A percentile compares a stretch with the other conserved stretches of the same genome.
Conservation (phyloP, 1,140 invertebrate genomes). For the Drosophila varians region DNA sequence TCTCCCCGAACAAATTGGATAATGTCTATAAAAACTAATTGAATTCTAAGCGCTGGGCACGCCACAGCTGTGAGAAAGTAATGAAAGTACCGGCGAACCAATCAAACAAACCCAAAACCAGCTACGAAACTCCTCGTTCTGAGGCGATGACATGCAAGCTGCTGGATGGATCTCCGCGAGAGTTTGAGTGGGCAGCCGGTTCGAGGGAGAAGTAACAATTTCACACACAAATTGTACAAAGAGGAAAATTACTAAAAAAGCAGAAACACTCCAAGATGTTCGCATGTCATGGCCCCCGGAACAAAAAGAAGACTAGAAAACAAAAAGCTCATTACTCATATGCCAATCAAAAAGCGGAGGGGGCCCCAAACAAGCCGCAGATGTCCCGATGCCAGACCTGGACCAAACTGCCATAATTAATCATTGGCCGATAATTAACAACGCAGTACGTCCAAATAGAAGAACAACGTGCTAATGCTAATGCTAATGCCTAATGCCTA, state of each 20-base stretch:
- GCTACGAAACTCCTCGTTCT: constrained; percentile 37
- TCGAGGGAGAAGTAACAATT: constrained; percentile 56
- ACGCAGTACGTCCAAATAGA: constrained; percentile 66
- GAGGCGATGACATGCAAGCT: constrained; percentile 79
- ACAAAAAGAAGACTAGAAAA: constrained; percentile 37
- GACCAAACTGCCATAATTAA: constrained; percentile 69
- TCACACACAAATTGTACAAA: constrained; percentile 60
- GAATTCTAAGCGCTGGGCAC: constrained; percentile 79
- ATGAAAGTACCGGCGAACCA: constrained; percentile 54
- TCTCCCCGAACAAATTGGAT: constrained; percentile 66
- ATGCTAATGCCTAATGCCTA: constrained; percentile 61
- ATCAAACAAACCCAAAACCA: constrained; percentile 36
- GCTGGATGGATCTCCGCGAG: constrained; percentile 34
- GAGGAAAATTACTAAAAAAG: constrained; percentile 49
- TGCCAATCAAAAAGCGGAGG: constrained; percentile 63
- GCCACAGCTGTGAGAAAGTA: constrained; percentile 74
- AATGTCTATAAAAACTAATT: constrained; percentile 83
- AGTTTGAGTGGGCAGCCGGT: constrained; percentile 64
- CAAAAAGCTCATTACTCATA: constrained; percentile 82
- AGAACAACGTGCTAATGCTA: constrained; percentile 73
- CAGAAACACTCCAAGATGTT: constrained; percentile 60
- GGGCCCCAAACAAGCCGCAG: constrained; percentile 54
- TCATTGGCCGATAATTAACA: constrained; percentile 80
- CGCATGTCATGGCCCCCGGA: constrained; percentile 42
- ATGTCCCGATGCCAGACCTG: constrained; percentile 40